Evolutionary conservation across 2,797 vertebrate genomes (phyloP).

Genomic region (Gymnopithys bicolor): DNA sequence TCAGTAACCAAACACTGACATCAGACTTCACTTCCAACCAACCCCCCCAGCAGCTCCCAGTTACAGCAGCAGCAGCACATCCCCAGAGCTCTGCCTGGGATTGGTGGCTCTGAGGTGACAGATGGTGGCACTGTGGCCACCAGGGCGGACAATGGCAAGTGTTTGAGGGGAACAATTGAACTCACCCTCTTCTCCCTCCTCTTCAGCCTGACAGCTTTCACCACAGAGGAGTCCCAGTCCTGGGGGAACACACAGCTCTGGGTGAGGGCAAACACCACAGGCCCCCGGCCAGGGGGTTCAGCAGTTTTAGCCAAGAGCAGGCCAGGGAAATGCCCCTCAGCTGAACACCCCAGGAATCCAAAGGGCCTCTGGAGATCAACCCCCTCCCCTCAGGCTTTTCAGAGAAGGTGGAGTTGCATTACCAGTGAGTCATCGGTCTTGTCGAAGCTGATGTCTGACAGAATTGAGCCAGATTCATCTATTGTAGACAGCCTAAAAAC

Average conservation of each 20-base stretch:
- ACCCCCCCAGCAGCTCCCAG: background rate
- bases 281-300: background rate
- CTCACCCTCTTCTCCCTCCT: slow-evolving; percentile 93
- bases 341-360: background rate
- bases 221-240: slow-evolving; percentile 93
- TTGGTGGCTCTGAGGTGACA: background rate
- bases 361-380: background rate
- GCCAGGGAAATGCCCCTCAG: background rate
- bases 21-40: background rate
- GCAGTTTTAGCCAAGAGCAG: background rate
- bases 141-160: background rate
- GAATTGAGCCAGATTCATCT: slow-evolving; percentile 93
- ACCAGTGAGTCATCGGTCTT: slow-evolving; percentile 96
- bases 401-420: slow-evolving; percentile 62
- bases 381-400: background rate
- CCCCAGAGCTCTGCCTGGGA: background rate
- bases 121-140: background rate
- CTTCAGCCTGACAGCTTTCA: slow-evolving; percentile 88
- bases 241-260: slow-evolving; percentile 47
- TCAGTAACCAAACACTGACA: background rate
- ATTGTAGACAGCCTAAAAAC: slow-evolving; percentile 87
- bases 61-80: background rate
- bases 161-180: background rate
- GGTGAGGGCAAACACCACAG: background rate
- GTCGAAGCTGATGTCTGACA: slow-evolving; percentile 98